Conservation (phyloP, 2,888 invertebrate species). For the Epinotia bilunana region DNA sequence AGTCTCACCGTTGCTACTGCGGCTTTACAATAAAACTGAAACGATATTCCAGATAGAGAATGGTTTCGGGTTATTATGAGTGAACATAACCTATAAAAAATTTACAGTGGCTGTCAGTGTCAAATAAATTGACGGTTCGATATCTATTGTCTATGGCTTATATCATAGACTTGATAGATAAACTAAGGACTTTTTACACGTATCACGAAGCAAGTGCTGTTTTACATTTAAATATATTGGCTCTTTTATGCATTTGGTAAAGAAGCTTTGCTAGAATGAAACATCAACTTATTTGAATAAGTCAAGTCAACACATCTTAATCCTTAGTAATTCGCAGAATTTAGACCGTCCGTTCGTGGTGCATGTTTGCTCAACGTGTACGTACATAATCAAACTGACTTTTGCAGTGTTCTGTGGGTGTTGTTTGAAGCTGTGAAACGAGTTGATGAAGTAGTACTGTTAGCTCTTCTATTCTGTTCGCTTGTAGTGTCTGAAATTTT, state of each 20-base stretch:
- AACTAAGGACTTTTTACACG: constrained; percentile 6
- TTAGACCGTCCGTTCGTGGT: background rate
- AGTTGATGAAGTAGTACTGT: background rate
- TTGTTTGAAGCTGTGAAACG: constrained; percentile 12
- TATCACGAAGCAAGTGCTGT: background rate
- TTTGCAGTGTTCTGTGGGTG: constrained; percentile 15
- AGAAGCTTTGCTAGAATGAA: background rate
- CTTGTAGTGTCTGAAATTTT: constrained; percentile 24
- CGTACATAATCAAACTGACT: constrained; percentile 20
- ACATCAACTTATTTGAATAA: background rate
- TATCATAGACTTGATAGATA: constrained; percentile 5
- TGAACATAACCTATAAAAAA: constrained; percentile 14
- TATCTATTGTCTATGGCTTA: background rate
- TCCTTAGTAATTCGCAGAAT: constrained; percentile 5
- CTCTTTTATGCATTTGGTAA: constrained; percentile 2
- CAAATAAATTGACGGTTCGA: background rate
- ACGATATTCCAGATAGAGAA: background rate
- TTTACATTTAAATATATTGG: background rate
- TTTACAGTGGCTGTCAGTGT: background rate
- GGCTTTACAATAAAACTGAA: background rate
- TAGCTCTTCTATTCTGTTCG: background rate
- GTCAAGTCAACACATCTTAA: background rate
- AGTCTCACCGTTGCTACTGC: too few species aligned
- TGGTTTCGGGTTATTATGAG: background rate
- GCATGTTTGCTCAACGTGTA: constrained; percentile 27